A percentile compares a stretch with the other conserved stretches of the same genome.
phyloP scores from a whole-genome alignment of 2,888 invertebrate species.

The Isotomurus palustris region DNA sequence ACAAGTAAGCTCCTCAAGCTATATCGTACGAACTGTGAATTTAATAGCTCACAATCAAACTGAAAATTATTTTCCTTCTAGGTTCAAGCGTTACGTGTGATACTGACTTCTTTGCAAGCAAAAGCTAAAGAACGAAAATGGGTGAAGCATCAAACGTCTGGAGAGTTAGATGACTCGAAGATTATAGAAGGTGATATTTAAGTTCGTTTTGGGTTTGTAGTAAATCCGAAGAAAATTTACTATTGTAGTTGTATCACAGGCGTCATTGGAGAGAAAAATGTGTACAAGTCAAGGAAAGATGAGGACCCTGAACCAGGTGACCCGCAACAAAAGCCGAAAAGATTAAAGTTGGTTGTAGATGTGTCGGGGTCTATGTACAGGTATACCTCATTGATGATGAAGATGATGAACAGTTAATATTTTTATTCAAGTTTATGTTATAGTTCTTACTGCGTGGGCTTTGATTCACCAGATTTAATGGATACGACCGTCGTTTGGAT shows the following conservation, averaged over 20 bases:
- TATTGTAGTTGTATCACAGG: constrained; percentile 54
- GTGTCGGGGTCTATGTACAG: constrained; percentile 97
- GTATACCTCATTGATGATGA: too few species aligned
- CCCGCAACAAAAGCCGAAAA: constrained; percentile 81
- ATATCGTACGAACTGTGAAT: constrained; percentile 2
- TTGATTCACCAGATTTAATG: constrained; percentile 68
- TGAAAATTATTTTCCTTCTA: constrained; percentile 46
- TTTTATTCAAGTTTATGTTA: neutral
- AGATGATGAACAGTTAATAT: neutral
- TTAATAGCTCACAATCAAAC: neutral
- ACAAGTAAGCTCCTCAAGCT: constrained; percentile 56
- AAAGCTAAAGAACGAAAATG: constrained; percentile 92
- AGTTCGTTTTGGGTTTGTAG: constrained; percentile 34
- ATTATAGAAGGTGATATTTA: constrained; percentile 74
- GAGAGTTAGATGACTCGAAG: constrained; percentile 91
- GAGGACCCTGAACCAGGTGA: constrained; percentile 83
- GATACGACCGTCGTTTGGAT: constrained; percentile 88
- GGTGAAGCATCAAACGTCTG: constrained; percentile 88
- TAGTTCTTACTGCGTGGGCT: neutral
- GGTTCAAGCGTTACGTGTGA: constrained; percentile 77
- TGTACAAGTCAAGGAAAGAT: constrained; percentile 78
- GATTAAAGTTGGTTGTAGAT: constrained; percentile 79
- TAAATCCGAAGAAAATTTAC: neutral
- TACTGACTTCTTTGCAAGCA: constrained; percentile 80
- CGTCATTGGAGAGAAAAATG: constrained; percentile 83